Percentiles rank a stretch among this genome's conserved stretches.
Evolutionary conservation across 2,113 vertebrate species (phyloP).

Genomic region (Callorhinus ursinus): DNA sequence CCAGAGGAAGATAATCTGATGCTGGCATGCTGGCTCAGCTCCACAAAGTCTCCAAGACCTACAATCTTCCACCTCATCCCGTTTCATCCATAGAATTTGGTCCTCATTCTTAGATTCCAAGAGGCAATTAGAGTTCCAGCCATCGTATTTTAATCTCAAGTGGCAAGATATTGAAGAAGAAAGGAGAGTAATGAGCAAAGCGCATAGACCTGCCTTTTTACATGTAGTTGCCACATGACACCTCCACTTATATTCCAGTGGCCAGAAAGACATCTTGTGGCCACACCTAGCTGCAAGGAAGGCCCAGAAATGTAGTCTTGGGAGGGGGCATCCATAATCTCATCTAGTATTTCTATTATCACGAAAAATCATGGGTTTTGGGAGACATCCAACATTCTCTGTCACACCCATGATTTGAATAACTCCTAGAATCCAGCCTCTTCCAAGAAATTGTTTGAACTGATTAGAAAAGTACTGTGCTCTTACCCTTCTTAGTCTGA

Average conservation of each 20-base stretch:
- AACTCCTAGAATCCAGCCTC: background rate
- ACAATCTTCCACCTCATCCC: background rate
- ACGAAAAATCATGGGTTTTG: background rate
- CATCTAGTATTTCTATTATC: conserved; percentile 8
- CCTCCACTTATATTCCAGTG: background rate
- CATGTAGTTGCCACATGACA: no score
- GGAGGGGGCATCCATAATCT: background rate
- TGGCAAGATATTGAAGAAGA: background rate
- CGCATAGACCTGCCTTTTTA: background rate
- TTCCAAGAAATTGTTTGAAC: conserved; percentile 13
- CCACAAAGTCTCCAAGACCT: background rate
- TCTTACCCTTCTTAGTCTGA: background rate
- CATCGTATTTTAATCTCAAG: background rate
- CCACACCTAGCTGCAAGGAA: background rate
- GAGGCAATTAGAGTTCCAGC: background rate
- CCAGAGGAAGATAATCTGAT: background rate
- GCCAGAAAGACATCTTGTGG: background rate
- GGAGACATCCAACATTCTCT: conserved; percentile 31
- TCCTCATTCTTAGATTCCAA: background rate
- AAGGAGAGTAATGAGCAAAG: background rate
- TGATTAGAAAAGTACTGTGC: background rate
- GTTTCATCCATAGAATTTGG: background rate
- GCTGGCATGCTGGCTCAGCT: background rate
- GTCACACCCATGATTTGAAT: background rate
- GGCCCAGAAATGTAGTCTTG: background rate